Evolutionary conservation across 1,140 invertebrate species (phyloP), one percentile per base, ranked within the genome.

Genomic region (Myzus persicae): DNA sequence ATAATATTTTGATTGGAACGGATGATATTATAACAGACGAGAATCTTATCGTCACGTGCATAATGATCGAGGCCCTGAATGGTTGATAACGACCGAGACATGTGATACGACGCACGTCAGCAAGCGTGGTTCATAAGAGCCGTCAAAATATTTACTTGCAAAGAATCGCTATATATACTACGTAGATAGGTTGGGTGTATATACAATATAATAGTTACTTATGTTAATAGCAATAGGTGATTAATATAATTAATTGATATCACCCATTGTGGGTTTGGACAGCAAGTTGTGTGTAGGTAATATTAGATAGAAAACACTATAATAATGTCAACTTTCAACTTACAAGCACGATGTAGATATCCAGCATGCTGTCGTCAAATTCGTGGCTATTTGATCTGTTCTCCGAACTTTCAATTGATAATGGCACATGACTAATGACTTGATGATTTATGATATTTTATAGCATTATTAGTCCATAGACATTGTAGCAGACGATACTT

Each of bases 31-130:
- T 76, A 76, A 76, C 31, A 76, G 20, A 76, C 59, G n/a, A 76
- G 59, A 76, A 18, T 76, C 38, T 85, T 85, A 44, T 85, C 84
- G 42, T 85, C 84, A 85, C 84, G 84, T 85, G 82, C 36, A 81
- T 81, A 44, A 42, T 76, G 59, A 76, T 76, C 26, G 11, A 44
- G 76, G 20, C 36, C 76, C 20, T 24, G 36, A 82, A 82, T 82
- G 18, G 40, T 44, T n/a, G 84, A 85, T 85, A 44, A 85, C 11
- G 38, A 44, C 40, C 11, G 24, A 26, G 11, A 85, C 26, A 84
- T 84, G 82, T 84, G 82, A 85, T 85, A 44, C 84, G 11, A 85
- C 40, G 84, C 84, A 85, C 84, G 84, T 85, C 84, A 85, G 84
- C 84, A 85, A 44, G 0, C 40, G 84, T 44, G 9, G 3, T 22